Evolutionary conservation across 2,113 vertebrate species (phyloP).

Genomic region (Chamaetylas fuelleborni): DNA sequence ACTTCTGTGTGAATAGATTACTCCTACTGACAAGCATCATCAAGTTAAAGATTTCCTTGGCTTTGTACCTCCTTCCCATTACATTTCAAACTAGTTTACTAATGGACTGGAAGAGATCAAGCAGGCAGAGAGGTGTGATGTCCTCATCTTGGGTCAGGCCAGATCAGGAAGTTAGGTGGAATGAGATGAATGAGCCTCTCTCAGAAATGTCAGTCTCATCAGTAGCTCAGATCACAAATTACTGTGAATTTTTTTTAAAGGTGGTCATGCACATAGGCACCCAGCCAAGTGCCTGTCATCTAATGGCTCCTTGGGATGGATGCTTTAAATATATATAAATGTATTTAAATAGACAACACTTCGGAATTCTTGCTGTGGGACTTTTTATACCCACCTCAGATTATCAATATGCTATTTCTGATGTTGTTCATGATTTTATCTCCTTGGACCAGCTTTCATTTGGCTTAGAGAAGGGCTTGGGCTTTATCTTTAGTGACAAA

Average conservation of each 20-base stretch:
- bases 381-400: neutral
- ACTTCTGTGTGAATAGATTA: conserved; percentile 15
- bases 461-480: neutral
- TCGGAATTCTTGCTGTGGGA: neutral
- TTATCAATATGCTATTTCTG: neutral
- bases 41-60: conserved; percentile 52
- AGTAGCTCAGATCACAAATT: neutral
- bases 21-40: conserved; percentile 23
- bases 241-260: neutral
- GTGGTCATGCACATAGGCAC: neutral
- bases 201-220: neutral
- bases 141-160: neutral
- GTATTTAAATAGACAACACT: neutral
- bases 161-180: neutral
- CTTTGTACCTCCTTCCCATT: neutral
- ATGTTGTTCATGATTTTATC: neutral
- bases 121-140: neutral
- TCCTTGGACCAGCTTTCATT: neutral
- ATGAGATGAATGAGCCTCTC: neutral
- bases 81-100: conserved; percentile 18
- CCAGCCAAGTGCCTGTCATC: neutral
- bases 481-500: neutral
- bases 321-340: neutral
- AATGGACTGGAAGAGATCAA: neutral
- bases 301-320: neutral